Evolutionary conservation across 2,113 vertebrate species (phyloP), one percentile per base, ranked within the genome.

Genomic region (Puma concolor): DNA sequence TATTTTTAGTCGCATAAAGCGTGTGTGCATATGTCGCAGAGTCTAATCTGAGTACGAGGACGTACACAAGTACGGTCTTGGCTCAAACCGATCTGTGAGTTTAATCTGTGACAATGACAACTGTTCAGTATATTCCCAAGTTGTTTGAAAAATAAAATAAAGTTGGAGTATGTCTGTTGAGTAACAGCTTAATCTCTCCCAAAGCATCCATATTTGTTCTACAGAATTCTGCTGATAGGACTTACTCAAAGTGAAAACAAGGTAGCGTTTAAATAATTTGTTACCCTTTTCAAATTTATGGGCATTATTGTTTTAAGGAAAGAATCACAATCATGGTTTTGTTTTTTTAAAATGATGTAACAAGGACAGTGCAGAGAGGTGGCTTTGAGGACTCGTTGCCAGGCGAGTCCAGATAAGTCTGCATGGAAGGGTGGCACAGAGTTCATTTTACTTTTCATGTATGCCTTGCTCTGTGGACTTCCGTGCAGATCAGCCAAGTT

Each of bases 1-100:
- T 95, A 95, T 91, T 97, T 90, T 94, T 88, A 33, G 50, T 91
- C 88, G 17, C 0, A 67, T 79, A 74, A 95, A 92, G 36, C 72
- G 8, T 69, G n/a, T 50, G 11, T 76, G 10, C 25, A 0, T 69
- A 11, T 29, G 16, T 38, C 19, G 23, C 9, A 50, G 72, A 72
- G 7, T 36, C 17, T 91, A 0, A 0, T 74, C 14, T 31, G 7
- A 36, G 25, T 66, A 25, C 84, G 36, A 66, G 4, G 44, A 16
- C 0, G 44, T 12, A 11, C 8, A 10, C 4, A 4, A 72, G 0
- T 60, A 4, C 41, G 17, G 25, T 66, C 52, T 91, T 69, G 85
- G 74, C 63, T 90, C 25, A 50, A 23, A 15, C 31, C 33, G n/a
- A 36, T 57, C 76, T 63, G 0, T 80, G 83, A 86, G 21, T 88